Evolutionary conservation across 2,888 invertebrate genomes (phyloP).

Genomic region (Patella pellucida): DNA sequence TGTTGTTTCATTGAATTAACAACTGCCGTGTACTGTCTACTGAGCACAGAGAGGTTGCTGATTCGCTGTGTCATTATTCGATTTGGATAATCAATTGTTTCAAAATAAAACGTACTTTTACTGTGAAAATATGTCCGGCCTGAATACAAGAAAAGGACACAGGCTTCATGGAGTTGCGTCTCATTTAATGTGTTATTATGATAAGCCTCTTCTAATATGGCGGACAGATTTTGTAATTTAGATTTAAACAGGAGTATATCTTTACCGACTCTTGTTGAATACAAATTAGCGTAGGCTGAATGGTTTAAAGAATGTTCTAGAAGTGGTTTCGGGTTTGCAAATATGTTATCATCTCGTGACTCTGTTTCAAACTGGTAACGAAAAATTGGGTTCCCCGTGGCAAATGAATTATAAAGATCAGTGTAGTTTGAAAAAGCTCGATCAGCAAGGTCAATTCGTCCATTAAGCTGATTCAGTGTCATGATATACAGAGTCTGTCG

Average conservation of each 20-base stretch:
- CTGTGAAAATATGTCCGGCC: conserved; percentile 46
- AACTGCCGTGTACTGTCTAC: conserved; percentile 31
- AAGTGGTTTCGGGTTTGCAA: conserved; percentile 50
- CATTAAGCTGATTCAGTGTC: conserved; percentile 38
- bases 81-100: conserved; percentile 49
- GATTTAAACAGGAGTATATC: conserved; percentile 38
- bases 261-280: conserved; percentile 33
- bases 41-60: conserved; percentile 31
- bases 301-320: conserved; percentile 44
- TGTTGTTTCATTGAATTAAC: conserved; percentile 34
- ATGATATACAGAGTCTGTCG: conserved; percentile 38
- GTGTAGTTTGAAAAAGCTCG: conserved; percentile 47
- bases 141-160: conserved; percentile 35
- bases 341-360: conserved; percentile 39
- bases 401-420: conserved; percentile 45
- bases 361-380: conserved; percentile 45
- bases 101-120: conserved; percentile 49
- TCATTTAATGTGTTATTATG: conserved; percentile 31
- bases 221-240: conserved; percentile 30
- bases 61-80: conserved; percentile 37
- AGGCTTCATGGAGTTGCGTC: conserved; percentile 34
- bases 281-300: conserved; percentile 39
- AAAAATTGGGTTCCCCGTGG: conserved; percentile 49
- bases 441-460: conserved; percentile 44
- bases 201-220: conserved; percentile 33